Evolutionary conservation across 2,113 vertebrate genomes (phyloP).

Genomic region (Actinemys pallida): DNA sequence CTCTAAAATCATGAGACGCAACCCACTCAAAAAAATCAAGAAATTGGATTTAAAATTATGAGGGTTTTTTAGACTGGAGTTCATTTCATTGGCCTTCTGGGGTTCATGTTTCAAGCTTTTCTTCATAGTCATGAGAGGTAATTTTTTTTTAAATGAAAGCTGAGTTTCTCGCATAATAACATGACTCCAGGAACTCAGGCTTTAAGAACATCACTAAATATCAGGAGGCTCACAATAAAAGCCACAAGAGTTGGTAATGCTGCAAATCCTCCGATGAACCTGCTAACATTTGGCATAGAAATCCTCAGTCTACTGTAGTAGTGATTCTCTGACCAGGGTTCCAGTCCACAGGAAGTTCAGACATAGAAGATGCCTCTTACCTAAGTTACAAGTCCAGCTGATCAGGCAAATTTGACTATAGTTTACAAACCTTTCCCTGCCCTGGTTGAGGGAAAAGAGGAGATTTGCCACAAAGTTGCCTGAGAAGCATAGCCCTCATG

Average conservation of each 20-base stretch:
- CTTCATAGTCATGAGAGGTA: neutral
- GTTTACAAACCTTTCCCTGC: neutral
- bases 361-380: neutral
- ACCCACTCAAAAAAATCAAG: neutral
- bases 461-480: neutral
- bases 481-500: neutral
- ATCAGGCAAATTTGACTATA: neutral
- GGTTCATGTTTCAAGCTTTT: neutral
- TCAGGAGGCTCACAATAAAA: neutral
- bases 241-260: neutral
- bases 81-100: neutral
- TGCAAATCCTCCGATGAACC: neutral
- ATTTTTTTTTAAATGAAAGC: neutral
- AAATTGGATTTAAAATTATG: neutral
- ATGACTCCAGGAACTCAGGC: neutral
- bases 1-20: neutral
- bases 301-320: neutral
- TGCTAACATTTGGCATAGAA: neutral
- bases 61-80: neutral
- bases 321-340: neutral
- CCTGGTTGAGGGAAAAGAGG: neutral
- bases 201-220: neutral
- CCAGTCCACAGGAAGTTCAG: neutral
- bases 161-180: neutral
- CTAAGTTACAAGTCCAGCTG: neutral